Evolutionary conservation across 2,888 invertebrate genomes (phyloP).

Genomic region (Dromius quadrimaculatus): DNA sequence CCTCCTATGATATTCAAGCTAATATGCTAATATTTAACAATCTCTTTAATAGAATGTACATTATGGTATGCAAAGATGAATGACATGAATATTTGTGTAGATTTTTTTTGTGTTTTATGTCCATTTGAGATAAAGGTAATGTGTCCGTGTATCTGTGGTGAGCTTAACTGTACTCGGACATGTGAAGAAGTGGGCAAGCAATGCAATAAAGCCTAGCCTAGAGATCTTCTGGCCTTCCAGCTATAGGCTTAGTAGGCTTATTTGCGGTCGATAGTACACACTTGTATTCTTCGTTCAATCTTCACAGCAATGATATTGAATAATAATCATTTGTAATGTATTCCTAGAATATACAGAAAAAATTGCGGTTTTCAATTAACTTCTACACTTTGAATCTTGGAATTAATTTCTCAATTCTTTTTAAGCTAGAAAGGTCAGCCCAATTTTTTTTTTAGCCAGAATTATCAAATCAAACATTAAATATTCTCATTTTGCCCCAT

Average conservation of each 20-base stretch:
- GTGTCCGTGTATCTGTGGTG: not conserved
- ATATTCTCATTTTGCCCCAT: not conserved
- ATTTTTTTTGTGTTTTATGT: constrained; percentile 2
- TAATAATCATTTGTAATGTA: too few species aligned
- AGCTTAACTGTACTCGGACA: constrained; percentile 18
- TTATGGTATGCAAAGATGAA: not conserved
- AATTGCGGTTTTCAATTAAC: too few species aligned
- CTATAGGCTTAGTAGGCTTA: not conserved
- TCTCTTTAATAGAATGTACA: not conserved
- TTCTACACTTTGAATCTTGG: too few species aligned
- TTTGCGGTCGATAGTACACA: not conserved
- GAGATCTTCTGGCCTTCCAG: not conserved
- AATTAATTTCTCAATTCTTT: too few species aligned
- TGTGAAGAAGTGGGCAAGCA: constrained; percentile 18
- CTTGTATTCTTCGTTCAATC: too few species aligned
- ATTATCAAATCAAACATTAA: too few species aligned
- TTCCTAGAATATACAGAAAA: too few species aligned
- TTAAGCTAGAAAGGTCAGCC: too few species aligned
- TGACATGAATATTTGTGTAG: not conserved
- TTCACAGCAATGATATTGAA: too few species aligned
- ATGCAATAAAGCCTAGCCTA: not conserved
- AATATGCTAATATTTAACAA: not conserved
- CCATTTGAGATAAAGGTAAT: constrained; percentile 17
- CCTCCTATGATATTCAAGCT: too few species aligned
- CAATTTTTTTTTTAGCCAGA: too few species aligned